Conservation (phyloP, 2,888 invertebrate species). For the Polia nebulosa region DNA sequence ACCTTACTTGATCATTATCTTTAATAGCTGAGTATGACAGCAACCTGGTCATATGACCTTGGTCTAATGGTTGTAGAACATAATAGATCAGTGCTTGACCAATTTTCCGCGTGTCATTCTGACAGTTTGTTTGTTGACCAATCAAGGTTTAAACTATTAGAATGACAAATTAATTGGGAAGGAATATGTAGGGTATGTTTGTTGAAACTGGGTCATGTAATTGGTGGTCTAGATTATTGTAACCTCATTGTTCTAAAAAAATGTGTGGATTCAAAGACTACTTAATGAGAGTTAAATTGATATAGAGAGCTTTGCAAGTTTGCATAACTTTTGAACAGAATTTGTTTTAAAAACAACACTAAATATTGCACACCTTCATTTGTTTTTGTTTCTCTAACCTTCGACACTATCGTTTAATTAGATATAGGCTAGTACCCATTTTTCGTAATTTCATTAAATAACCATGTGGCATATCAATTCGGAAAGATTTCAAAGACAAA, state of each 20-base stretch:
- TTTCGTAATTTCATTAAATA: no score
- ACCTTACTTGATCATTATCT: constrained; percentile 70
- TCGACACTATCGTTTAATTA: no score
- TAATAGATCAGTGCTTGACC: constrained; percentile 47
- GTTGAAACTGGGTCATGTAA: constrained; percentile 25
- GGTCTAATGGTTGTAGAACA: constrained; percentile 32
- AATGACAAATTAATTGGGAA: constrained; percentile 48
- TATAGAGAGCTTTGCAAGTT: background rate
- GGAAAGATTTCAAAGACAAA: constrained; percentile 1
- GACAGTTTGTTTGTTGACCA: constrained; percentile 61
- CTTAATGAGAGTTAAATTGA: background rate
- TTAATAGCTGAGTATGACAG: constrained; percentile 70
- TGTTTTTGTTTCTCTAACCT: background rate
- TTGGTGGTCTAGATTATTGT: background rate
- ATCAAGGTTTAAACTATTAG: constrained; percentile 58
- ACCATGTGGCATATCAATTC: background rate
- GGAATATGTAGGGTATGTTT: constrained; percentile 15
- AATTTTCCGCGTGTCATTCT: constrained; percentile 67
- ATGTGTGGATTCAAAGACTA: no score
- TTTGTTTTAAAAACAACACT: background rate
- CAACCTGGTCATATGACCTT: constrained; percentile 60
- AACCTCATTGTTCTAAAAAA: background rate
- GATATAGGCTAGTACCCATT: no score
- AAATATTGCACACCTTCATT: background rate
- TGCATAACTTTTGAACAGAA: background rate